phyloP scores from a whole-genome alignment of 1,140 invertebrate species.

The Achroia grisella region DNA sequence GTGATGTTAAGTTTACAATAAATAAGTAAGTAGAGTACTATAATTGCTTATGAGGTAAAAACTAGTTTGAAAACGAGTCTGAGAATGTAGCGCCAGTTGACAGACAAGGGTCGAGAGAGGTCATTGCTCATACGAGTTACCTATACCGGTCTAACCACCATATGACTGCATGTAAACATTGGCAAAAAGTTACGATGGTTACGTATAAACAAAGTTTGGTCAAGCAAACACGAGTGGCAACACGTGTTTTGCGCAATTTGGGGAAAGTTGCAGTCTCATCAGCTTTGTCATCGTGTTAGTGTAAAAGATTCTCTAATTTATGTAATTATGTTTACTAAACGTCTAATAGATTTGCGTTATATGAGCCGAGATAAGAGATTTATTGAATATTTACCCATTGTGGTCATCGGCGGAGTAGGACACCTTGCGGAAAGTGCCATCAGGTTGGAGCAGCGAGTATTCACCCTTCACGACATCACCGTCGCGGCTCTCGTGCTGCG shows the following conservation, averaged over 20 bases:
- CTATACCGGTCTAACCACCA: slow-evolving; percentile 50
- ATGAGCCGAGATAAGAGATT: no score
- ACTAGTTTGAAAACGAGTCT: slow-evolving; percentile 28
- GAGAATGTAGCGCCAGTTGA: slow-evolving; percentile 18
- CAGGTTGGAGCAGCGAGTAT: slow-evolving; percentile 72
- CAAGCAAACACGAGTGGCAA: slow-evolving; percentile 13
- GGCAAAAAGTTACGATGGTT: slow-evolving; percentile 12
- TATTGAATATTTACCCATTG: slow-evolving; percentile 27
- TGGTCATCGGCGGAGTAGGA: slow-evolving; percentile 60
- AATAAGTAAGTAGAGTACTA: slow-evolving; percentile 24
- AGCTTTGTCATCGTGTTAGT: slow-evolving; percentile 13
- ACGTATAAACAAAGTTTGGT: slow-evolving; percentile 19
- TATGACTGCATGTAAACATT: slow-evolving; percentile 33
- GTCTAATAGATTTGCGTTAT: no score
- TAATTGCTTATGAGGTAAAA: background rate
- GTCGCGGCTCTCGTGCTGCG: slow-evolving; percentile 66
- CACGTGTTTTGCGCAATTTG: slow-evolving; percentile 26
- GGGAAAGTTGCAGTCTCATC: slow-evolving; percentile 30
- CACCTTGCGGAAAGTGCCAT: slow-evolving; percentile 56
- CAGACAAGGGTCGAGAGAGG: slow-evolving; percentile 39
- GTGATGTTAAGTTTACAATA: no score
- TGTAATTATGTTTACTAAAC: slow-evolving; percentile 5
- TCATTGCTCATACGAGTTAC: slow-evolving; percentile 44
- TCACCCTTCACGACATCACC: slow-evolving; percentile 77
- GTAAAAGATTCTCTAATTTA: slow-evolving; percentile 14